phyloP scores from a whole-genome alignment of 2,113 vertebrate genomes.

The Spea multiplicata region DNA sequence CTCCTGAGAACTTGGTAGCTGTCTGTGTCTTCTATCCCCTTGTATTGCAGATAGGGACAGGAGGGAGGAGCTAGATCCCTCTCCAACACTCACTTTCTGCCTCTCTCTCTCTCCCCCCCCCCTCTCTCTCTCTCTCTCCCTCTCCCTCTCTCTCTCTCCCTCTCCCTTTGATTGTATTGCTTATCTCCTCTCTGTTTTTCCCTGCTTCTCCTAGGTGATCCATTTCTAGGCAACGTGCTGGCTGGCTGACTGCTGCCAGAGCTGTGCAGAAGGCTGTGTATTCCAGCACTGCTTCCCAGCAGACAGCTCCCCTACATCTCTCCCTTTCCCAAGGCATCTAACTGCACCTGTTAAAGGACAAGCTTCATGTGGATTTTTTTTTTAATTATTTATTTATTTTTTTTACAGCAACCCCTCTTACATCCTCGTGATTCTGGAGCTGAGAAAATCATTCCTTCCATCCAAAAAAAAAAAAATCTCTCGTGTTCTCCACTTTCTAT shows the following conservation, averaged over 20 bases:
- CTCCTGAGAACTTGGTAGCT: slow-evolving; percentile 32
- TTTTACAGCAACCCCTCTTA: not conserved
- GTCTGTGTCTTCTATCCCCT: slow-evolving; percentile 32
- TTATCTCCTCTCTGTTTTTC: slow-evolving; percentile 35
- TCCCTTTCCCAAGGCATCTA: slow-evolving; percentile 8
- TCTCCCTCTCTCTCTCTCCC: not conserved
- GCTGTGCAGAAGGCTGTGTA: slow-evolving; percentile 18
- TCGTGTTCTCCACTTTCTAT: too few species aligned
- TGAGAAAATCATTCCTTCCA: too few species aligned
- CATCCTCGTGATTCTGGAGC: not conserved
- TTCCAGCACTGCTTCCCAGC: slow-evolving; percentile 24
- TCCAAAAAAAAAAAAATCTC: too few species aligned
- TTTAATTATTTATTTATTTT: too few species aligned
- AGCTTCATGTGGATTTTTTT: slow-evolving; percentile 23
- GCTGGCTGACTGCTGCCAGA: slow-evolving; percentile 33
- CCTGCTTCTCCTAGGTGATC: slow-evolving; percentile 39
- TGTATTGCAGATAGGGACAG: slow-evolving; percentile 39
- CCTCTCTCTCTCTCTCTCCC: not conserved
- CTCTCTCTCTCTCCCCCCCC: slow-evolving; percentile 2
- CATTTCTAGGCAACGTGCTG: slow-evolving; percentile 43
- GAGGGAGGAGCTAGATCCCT: slow-evolving; percentile 30
- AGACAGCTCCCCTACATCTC: not conserved
- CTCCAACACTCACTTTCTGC: slow-evolving; percentile 34
- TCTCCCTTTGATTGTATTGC: slow-evolving; percentile 30
- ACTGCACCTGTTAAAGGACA: slow-evolving; percentile 38